These are phyloP conservation scores for Tragelaphus strepsiceros DNA, from an alignment of 2,113 vertebrate species.

Conservation along the genomic window DNA sequence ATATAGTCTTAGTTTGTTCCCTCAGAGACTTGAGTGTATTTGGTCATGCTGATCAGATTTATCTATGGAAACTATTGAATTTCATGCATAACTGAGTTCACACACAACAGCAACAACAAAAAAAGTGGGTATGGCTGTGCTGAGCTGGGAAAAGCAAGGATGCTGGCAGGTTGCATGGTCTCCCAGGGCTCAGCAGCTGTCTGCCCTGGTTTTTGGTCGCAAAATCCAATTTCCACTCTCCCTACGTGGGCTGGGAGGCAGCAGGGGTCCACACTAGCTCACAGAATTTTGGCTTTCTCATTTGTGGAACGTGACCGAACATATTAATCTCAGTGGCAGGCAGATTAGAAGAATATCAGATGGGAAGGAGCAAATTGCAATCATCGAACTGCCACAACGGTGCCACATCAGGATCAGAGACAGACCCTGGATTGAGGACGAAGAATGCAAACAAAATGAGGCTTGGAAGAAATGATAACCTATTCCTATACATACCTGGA, in stretches of 20 bases:
- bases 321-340: slow-evolving; percentile 33
- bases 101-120: neutral
- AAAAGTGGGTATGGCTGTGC: neutral
- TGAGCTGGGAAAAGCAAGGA: neutral
- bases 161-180: neutral
- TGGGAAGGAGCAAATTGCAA: neutral
- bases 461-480: neutral
- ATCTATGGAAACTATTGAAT: slow-evolving; percentile 13
- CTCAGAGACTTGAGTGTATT: neutral
- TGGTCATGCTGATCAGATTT: neutral
- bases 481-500: neutral
- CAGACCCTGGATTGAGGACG: neutral
- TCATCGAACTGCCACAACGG: neutral
- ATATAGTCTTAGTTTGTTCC: neutral
- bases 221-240: slow-evolving; percentile 55
- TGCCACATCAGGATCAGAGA: neutral
- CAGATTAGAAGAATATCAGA: neutral
- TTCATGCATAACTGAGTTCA: neutral
- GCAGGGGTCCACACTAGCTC: neutral
- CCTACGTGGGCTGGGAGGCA: neutral
- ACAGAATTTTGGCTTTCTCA: slow-evolving; percentile 27
- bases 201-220: neutral
- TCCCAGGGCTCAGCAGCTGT: slow-evolving; percentile 51
- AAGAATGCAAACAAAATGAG: neutral
- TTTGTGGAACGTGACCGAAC: slow-evolving; percentile 5